Percentiles rank a stretch among this genome's conserved stretches.
Evolutionary conservation across 2,113 vertebrate genomes (phyloP).

Genomic region (Pycnonotus jocosus): DNA sequence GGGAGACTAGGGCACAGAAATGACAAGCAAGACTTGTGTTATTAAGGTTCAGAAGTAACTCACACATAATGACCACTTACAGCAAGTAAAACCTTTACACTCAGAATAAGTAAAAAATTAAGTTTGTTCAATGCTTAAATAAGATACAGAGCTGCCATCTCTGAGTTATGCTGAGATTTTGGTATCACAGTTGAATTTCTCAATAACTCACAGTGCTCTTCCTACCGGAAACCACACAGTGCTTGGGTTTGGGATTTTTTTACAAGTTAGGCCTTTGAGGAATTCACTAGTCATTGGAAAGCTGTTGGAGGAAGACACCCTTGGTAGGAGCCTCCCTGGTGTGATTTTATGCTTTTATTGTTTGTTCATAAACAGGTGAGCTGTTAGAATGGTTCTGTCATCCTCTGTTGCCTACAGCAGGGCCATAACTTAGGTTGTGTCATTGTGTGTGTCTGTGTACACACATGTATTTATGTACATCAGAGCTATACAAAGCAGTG

Average conservation of each 20-base stretch:
- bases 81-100: neutral
- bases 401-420: neutral
- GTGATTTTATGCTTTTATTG: neutral
- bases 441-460: neutral
- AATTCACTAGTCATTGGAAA: neutral
- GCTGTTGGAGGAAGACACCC: neutral
- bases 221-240: neutral
- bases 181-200: neutral
- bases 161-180: neutral
- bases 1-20: neutral
- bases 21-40: neutral
- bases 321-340: neutral
- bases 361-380: neutral
- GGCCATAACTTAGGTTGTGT: neutral
- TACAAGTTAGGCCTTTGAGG: neutral
- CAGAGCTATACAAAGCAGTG: neutral
- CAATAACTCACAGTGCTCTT: neutral
- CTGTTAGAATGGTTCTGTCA: neutral
- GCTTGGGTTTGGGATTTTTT: neutral
- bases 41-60: neutral
- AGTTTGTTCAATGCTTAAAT: neutral
- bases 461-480: neutral
- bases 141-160: neutral
- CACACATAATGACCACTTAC: neutral
- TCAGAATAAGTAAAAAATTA: neutral